These are phyloP conservation scores for Caenorhabditis tropicalis DNA, from an alignment of 1,140 invertebrate genomes.

Conservation along the genomic window DNA sequence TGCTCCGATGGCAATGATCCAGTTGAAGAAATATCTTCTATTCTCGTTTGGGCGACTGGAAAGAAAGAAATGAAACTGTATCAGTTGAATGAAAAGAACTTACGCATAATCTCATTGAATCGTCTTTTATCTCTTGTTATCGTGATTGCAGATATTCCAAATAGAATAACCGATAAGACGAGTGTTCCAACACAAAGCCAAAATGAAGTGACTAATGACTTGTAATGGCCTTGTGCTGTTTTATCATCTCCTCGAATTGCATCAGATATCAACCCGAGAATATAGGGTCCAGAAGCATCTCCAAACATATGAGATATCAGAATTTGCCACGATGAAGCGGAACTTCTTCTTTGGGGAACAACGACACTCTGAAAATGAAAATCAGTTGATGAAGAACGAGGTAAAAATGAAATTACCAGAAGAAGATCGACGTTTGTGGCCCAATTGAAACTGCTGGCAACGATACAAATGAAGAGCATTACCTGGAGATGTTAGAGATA, in stretches of 20 bases:
- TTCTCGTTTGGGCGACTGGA: neutral
- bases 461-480: slow-evolving; percentile 74
- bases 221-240: slow-evolving; percentile 49
- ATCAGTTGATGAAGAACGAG: neutral
- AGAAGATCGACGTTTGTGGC: slow-evolving; percentile 95
- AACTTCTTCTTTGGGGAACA: slow-evolving; percentile 84
- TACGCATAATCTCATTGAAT: slow-evolving; percentile 50
- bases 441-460: slow-evolving; percentile 89
- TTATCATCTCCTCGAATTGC: slow-evolving; percentile 44
- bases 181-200: slow-evolving; percentile 54
- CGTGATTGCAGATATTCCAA: slow-evolving; percentile 48
- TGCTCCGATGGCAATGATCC: neutral
- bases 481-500: neutral
- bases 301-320: slow-evolving; percentile 88
- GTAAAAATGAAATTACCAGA: slow-evolving; percentile 77
- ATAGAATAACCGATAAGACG: slow-evolving; percentile 52
- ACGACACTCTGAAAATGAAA: slow-evolving; percentile 51
- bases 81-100: neutral
- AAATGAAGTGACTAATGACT: slow-evolving; percentile 57
- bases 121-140: slow-evolving; percentile 44
- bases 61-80: neutral
- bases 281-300: slow-evolving; percentile 90
- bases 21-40: neutral
- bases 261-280: slow-evolving; percentile 78
- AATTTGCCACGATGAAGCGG: slow-evolving; percentile 92